Evolutionary conservation across 2,797 vertebrate species (phyloP).

Genomic region (Danio choprae): DNA sequence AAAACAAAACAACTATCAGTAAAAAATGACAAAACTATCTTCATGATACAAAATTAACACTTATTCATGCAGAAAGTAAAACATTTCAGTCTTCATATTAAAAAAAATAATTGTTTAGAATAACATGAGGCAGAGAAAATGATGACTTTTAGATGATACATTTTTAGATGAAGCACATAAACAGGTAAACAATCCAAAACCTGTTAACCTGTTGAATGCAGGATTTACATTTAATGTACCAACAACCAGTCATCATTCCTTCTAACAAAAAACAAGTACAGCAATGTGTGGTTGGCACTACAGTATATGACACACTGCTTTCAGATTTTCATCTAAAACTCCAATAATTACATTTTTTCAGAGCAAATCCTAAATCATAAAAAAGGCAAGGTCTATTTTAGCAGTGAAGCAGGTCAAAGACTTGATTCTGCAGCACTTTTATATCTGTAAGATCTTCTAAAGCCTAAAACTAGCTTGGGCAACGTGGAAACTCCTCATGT

Average conservation of each 20-base stretch:
- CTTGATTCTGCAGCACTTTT: background rate
- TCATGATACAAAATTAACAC: too few relatives aligned
- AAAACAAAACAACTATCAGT: too few relatives aligned
- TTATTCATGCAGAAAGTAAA: too few relatives aligned
- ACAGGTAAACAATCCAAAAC: background rate
- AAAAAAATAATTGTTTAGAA: background rate
- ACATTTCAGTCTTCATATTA: background rate
- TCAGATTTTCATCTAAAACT: background rate
- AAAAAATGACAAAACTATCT: too few relatives aligned
- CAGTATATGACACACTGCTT: background rate
- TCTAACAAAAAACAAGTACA: conserved; percentile 3
- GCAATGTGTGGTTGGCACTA: background rate
- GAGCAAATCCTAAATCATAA: background rate
- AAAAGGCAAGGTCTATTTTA: background rate
- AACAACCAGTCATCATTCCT: too few relatives aligned
- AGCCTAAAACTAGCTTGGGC: background rate
- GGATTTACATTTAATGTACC: background rate
- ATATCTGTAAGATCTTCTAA: background rate
- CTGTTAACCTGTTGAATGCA: background rate
- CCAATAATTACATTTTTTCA: too few relatives aligned
- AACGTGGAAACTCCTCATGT: conserved; percentile 24
- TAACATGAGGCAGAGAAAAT: background rate
- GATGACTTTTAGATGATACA: background rate
- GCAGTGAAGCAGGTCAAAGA: background rate
- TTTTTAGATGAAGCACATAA: conserved; percentile 2